Evolutionary conservation across 1,140 invertebrate genomes (phyloP).

Genomic region (Lepidurus packardi): DNA sequence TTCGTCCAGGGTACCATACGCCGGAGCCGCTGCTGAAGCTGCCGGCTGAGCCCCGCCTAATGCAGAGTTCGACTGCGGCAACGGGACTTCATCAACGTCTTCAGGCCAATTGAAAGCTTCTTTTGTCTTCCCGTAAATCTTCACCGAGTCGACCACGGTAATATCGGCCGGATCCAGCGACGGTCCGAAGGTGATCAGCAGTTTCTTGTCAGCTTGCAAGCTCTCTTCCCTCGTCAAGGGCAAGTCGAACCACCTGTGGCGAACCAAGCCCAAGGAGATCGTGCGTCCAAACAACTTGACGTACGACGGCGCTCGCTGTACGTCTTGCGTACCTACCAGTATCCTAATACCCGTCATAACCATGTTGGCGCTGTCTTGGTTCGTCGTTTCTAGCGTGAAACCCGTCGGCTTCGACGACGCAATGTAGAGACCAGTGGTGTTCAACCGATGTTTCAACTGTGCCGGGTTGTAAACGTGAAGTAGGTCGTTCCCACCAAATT

Average conservation of each 20-base stretch:
- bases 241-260: constrained; percentile 90
- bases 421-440: constrained; percentile 78
- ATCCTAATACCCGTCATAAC: constrained; percentile 77
- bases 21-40: constrained; percentile 42
- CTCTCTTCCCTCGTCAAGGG: constrained; percentile 92
- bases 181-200: constrained; percentile 81
- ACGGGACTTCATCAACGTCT: constrained; percentile 75
- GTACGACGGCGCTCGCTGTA: constrained; percentile 72
- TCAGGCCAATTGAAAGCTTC: constrained; percentile 96
- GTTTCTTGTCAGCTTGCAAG: constrained; percentile 83
- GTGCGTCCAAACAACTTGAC: constrained; percentile 81
- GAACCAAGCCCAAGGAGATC: constrained; percentile 64
- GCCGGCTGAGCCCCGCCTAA: constrained; percentile 43
- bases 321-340: constrained; percentile 77
- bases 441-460: constrained; percentile 89
- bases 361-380: constrained; percentile 78
- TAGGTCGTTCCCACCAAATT: constrained; percentile 92
- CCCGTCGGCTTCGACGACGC: constrained; percentile 80
- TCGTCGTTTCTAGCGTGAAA: constrained; percentile 81
- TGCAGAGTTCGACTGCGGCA: constrained; percentile 44
- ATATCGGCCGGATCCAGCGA: constrained; percentile 78
- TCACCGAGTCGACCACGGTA: constrained; percentile 88
- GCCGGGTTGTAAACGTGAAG: constrained; percentile 89
- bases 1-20: constrained; percentile 9
- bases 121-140: constrained; percentile 91